Evolutionary conservation across 2,797 vertebrate genomes (phyloP).

Genomic region (Buceros bicornis): DNA sequence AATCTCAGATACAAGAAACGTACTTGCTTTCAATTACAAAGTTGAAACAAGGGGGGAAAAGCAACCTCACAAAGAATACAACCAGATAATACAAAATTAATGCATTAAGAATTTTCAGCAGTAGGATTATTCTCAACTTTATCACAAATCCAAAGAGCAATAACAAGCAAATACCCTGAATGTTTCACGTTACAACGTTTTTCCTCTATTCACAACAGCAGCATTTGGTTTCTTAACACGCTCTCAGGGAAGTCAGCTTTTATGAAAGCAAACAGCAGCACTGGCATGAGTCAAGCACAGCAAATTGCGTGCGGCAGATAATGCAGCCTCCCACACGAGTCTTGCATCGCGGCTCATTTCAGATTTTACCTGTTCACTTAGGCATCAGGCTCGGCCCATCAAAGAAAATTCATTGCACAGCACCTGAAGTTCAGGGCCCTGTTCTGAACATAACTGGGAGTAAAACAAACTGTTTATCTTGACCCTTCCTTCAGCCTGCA

Average conservation of each 20-base stretch:
- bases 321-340: neutral
- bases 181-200: neutral
- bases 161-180: neutral
- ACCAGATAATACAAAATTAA: neutral
- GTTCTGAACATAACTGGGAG: neutral
- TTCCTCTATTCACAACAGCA: neutral
- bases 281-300: neutral
- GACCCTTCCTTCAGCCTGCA: neutral
- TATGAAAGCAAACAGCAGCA: neutral
- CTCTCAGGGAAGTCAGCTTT: neutral
- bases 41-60: neutral
- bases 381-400: neutral
- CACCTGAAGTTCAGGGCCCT: neutral
- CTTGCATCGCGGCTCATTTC: neutral
- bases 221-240: neutral
- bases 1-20: neutral
- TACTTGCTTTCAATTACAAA: neutral
- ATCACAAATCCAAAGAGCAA: neutral
- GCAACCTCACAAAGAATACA: neutral
- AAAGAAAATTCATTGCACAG: accelerated
- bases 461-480: neutral
- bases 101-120: neutral
- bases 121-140: neutral
- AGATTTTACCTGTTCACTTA: neutral
- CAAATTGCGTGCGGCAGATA: neutral